These are phyloP conservation scores for Corticium candelabrum DNA, from an alignment of 37 sponge, comb jelly and placozoan species.

Conservation along the genomic window DNA sequence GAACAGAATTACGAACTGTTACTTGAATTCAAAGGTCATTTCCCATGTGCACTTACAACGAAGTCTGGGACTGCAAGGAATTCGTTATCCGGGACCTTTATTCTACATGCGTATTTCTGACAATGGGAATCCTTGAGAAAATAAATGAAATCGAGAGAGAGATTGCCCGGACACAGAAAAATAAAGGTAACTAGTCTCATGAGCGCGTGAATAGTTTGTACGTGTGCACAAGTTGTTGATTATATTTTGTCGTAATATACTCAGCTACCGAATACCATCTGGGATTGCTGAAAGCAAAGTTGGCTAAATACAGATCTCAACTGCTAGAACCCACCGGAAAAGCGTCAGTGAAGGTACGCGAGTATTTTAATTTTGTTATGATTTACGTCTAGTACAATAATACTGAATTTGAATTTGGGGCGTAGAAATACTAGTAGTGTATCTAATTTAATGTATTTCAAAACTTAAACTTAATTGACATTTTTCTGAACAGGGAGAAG, in stretches of 20 bases:
- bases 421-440: neutral
- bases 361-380: neutral
- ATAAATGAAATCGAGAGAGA: slow-evolving; percentile 93
- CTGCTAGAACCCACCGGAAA: slow-evolving; percentile 67
- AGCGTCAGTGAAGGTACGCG: slow-evolving; percentile 39
- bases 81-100: too few relatives aligned
- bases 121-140: slow-evolving; percentile 97
- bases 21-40: too few relatives aligned
- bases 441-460: neutral
- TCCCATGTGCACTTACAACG: too few relatives aligned
- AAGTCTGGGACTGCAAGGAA: too few relatives aligned
- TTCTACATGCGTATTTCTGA: too few relatives aligned
- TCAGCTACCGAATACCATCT: slow-evolving; percentile 98
- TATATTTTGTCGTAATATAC: neutral
- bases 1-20: too few relatives aligned
- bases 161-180: slow-evolving; percentile 95
- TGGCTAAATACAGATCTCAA: slow-evolving; percentile 95
- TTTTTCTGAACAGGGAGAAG: slow-evolving; percentile 70
- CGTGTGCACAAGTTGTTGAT: neutral
- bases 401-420: too few relatives aligned
- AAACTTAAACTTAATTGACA: too few relatives aligned
- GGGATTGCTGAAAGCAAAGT: slow-evolving; percentile 95
- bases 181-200: slow-evolving; percentile 76
- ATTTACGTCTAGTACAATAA: neutral
- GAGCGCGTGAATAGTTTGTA: neutral